A percentile compares a stretch with the other conserved stretches of the same genome.
These are phyloP conservation scores for Herminia tarsipennalis DNA, from an alignment of 2,888 invertebrate genomes.

Conservation along the genomic window DNA sequence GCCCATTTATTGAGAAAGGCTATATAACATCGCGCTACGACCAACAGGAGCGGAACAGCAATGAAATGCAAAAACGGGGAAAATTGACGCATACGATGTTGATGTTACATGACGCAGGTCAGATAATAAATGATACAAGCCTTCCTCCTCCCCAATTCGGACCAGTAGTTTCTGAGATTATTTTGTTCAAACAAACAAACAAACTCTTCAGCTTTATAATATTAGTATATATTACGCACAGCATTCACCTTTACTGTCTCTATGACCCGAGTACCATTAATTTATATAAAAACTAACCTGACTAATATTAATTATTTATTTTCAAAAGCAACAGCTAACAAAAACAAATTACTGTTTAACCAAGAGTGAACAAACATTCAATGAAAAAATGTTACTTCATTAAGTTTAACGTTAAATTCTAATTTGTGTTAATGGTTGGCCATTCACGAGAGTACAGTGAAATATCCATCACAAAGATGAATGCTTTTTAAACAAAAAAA, in stretches of 20 bases:
- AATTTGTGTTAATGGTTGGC: slow-evolving; percentile 40
- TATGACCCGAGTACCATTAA: slow-evolving; percentile 2
- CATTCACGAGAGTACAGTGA: slow-evolving; percentile 26
- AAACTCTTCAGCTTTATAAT: too few relatives aligned
- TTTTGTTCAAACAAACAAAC: too few relatives aligned
- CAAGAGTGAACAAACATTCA: slow-evolving; percentile 17
- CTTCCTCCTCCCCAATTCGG: too few relatives aligned
- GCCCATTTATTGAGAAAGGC: too few relatives aligned
- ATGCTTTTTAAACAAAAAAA: slow-evolving; percentile 24
- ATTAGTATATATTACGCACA: too few relatives aligned
- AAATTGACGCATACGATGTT: too few relatives aligned
- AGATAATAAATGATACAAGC: too few relatives aligned
- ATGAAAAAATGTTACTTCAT: slow-evolving; percentile 27
- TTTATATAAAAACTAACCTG: slow-evolving; percentile 12
- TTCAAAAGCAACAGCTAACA: slow-evolving; percentile 26
- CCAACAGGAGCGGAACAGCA: too few relatives aligned
- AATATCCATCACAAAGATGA: slow-evolving; percentile 30
- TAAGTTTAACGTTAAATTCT: slow-evolving; percentile 33
- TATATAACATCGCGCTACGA: too few relatives aligned
- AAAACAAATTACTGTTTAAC: slow-evolving; percentile 37
- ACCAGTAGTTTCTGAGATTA: too few relatives aligned
- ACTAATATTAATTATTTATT: slow-evolving; percentile 27
- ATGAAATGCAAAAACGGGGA: too few relatives aligned
- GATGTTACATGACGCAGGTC: too few relatives aligned
- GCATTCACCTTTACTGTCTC: not conserved